Conservation (phyloP, 2,113 vertebrate species). For the Gymnobelideus leadbeateri region DNA sequence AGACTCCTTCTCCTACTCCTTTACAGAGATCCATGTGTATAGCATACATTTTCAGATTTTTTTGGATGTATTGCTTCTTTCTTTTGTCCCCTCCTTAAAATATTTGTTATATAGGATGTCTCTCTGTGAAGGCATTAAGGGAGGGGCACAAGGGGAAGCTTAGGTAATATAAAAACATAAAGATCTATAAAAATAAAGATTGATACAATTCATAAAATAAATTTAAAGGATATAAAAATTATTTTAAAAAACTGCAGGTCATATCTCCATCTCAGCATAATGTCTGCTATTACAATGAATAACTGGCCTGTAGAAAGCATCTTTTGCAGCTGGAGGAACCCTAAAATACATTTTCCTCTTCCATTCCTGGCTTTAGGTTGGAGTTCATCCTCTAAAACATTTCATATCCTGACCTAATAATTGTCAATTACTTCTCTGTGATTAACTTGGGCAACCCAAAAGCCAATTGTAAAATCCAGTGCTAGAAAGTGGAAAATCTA, state of each 20-base stretch:
- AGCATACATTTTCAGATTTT: neutral
- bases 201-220: too few species aligned
- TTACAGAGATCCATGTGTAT: neutral
- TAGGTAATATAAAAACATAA: too few species aligned
- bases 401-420: neutral
- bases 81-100: neutral
- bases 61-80: neutral
- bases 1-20: neutral
- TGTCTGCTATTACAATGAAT: neutral
- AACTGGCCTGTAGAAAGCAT: neutral
- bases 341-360: neutral
- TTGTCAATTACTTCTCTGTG: neutral
- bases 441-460: neutral
- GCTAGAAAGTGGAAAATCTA: conserved; percentile 31
- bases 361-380: conserved; percentile 9
- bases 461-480: conserved; percentile 1
- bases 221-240: too few species aligned
- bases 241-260: neutral
- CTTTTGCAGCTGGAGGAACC: conserved; percentile 2
- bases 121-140: neutral
- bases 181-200: too few species aligned
- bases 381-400: neutral
- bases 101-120: neutral
- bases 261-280: neutral
- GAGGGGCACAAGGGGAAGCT: too few species aligned